Conservation (phyloP, 2,888 invertebrate species). For the Cancer borealis region DNA sequence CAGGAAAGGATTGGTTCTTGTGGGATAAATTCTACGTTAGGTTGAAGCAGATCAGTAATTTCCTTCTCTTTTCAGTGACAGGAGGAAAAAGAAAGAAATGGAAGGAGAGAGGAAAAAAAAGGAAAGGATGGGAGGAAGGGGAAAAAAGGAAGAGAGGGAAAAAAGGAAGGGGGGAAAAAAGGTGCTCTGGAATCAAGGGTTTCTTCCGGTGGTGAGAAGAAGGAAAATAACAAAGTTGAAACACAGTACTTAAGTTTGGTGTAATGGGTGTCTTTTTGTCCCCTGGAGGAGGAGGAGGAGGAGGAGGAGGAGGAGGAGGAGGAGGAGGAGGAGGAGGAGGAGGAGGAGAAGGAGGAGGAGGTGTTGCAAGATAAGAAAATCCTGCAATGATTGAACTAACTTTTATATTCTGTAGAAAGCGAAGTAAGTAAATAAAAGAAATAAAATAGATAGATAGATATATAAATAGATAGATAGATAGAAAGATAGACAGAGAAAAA, state of each 20-base stretch:
- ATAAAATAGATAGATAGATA: too few relatives aligned
- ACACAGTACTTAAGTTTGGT: background rate
- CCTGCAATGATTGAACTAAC: too few relatives aligned
- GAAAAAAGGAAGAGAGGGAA: background rate
- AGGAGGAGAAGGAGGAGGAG: background rate
- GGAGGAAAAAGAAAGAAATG: background rate
- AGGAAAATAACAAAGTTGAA: background rate
- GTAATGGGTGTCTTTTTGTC: conserved; percentile 13
- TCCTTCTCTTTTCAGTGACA: background rate
- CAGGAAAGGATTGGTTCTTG: background rate
- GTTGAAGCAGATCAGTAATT: background rate
- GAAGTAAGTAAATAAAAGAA: background rate
- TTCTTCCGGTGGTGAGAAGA: conserved; percentile 2
- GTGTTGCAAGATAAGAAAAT: background rate
- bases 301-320: conserved; percentile 24
- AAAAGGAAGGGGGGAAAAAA: background rate
- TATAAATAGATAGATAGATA: too few relatives aligned
- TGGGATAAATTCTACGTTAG: background rate
- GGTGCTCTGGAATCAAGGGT: background rate
- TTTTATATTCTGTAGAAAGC: background rate
- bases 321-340: conserved; percentile 18
- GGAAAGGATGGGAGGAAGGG: background rate
- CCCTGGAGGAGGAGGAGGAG: conserved; percentile 12
- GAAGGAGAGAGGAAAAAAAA: background rate
- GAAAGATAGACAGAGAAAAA: too few relatives aligned